A percentile compares a stretch with the other conserved stretches of the same genome.
phyloP scores from a whole-genome alignment of 2,797 vertebrate genomes.

The Rallus crepitans region DNA sequence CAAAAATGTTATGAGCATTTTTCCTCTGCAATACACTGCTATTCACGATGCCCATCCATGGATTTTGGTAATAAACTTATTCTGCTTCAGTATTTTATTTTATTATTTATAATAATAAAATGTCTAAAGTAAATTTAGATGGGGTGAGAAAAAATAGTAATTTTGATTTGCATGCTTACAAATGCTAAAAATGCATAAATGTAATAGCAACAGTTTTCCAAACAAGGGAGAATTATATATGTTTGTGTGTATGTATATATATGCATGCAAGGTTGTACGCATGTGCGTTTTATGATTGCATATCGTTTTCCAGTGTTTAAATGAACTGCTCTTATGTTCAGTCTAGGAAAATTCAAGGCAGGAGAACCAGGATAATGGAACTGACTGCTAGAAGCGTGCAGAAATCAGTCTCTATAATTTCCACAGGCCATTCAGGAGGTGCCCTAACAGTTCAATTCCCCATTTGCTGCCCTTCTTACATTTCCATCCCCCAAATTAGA shows the following conservation, averaged over 20 bases:
- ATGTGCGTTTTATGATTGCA: not conserved
- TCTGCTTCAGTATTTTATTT: not conserved
- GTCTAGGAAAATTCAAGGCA: not conserved
- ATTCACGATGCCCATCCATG: not conserved
- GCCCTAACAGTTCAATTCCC: not conserved
- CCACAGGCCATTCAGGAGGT: not conserved
- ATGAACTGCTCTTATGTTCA: not conserved
- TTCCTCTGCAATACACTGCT: not conserved
- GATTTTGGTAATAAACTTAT: not conserved
- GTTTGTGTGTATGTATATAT: rapidly evolving
- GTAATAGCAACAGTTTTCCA: not conserved
- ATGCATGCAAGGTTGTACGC: rapidly evolving
- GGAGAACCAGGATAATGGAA: not conserved
- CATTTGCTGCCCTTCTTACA: not conserved
- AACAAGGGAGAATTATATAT: not conserved
- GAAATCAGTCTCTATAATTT: not conserved
- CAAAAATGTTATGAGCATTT: not conserved
- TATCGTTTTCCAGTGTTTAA: not conserved
- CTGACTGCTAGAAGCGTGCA: not conserved
- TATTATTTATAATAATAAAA: not conserved
- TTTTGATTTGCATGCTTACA: not conserved
- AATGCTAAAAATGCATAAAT: not conserved
- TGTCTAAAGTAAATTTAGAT: not conserved
- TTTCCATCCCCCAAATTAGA: not conserved
- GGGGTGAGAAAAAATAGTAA: not conserved